Evolutionary conservation across 2,888 invertebrate genomes (phyloP), one percentile per base, ranked within the genome.

Genomic region (Heteromyza rotundicornis): DNA sequence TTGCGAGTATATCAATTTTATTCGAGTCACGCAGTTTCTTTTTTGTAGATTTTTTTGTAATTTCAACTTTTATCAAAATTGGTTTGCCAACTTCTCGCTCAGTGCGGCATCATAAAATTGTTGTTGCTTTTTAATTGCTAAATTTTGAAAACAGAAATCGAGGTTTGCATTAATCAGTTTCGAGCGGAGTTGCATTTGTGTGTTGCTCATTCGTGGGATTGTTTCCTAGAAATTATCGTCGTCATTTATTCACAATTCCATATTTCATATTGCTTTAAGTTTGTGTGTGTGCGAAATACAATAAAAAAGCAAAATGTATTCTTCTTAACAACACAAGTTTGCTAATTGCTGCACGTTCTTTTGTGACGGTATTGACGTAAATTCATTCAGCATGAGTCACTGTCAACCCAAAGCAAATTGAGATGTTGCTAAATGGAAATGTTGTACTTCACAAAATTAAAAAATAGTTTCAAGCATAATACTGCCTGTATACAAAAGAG

Each of bases 1-100:
- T 62, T 63, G 2, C n/a, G n/a, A n/a, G n/a, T n/a, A n/a, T n/a
- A n/a, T n/a, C n/a, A 19, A 62, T 66, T 71, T 67, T 64, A 75
- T 72, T 72, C 72, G 55, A 54, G 64, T 67, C 74, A 75, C 73
- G 75, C 57, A 57, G 20, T 50, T 57, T 20, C n/a, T n/a, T n/a
- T n/a, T n/a, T n/a, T n/a, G n/a, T n/a, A n/a, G n/a, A n/a, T n/a
- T n/a, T n/a, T n/a, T n/a, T n/a, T n/a, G 32, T 22, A 57, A 19
- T 47, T 19, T 8, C 17, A 47, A 47, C 3, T 19, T 17, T 19
- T 47, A 5, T 32, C 32, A 47, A 47, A 47, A 19, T 19, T 7
- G 19, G 17, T 47, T 47, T 3, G 7, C 5, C 20, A 47, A 8
- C 40, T 47, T 2, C 2, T 20, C 14, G n/a, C n/a, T n/a, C n/a